These are phyloP conservation scores for Chymomyza fuscimana DNA, from an alignment of 2,888 invertebrate species.

Conservation along the genomic window DNA sequence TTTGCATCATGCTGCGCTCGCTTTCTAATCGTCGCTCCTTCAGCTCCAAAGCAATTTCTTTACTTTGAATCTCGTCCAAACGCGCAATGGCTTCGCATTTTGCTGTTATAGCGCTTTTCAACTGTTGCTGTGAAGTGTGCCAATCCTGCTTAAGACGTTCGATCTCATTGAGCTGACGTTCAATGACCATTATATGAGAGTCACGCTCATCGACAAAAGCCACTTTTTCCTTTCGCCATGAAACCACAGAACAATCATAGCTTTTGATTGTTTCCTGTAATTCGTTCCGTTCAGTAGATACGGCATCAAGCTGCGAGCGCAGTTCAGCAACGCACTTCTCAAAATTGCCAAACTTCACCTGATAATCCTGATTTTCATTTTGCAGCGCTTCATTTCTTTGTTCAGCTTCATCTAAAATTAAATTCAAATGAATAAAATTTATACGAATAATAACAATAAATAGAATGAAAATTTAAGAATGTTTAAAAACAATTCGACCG, in stretches of 20 bases:
- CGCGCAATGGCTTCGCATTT: slow-evolving; percentile 92
- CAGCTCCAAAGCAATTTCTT: slow-evolving; percentile 88
- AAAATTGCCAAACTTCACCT: slow-evolving; percentile 83
- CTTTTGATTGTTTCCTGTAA: slow-evolving; percentile 83
- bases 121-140: slow-evolving; percentile 85
- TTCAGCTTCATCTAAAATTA: slow-evolving; percentile 64
- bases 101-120: slow-evolving; percentile 87
- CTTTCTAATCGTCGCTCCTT: slow-evolving; percentile 92
- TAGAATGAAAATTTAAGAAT: neutral
- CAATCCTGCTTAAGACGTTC: slow-evolving; percentile 87
- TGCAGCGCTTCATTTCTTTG: slow-evolving; percentile 80
- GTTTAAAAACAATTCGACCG: neutral
- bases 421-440: neutral
- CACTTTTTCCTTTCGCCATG: slow-evolving; percentile 86
- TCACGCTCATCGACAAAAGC: slow-evolving; percentile 88
- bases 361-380: slow-evolving; percentile 84
- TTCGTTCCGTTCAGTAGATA: slow-evolving; percentile 84
- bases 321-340: slow-evolving; percentile 84
- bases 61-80: slow-evolving; percentile 89
- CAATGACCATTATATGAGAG: slow-evolving; percentile 85
- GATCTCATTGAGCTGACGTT: slow-evolving; percentile 86
- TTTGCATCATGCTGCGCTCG: slow-evolving; percentile 87
- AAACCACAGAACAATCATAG: slow-evolving; percentile 84
- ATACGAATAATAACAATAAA: slow-evolving; percentile 1
- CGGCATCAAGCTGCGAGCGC: slow-evolving; percentile 83